A percentile compares a stretch with the other conserved stretches of the same genome.
phyloP scores from a whole-genome alignment of 1,140 invertebrate species.

The Drosophila malerkotliana region DNA sequence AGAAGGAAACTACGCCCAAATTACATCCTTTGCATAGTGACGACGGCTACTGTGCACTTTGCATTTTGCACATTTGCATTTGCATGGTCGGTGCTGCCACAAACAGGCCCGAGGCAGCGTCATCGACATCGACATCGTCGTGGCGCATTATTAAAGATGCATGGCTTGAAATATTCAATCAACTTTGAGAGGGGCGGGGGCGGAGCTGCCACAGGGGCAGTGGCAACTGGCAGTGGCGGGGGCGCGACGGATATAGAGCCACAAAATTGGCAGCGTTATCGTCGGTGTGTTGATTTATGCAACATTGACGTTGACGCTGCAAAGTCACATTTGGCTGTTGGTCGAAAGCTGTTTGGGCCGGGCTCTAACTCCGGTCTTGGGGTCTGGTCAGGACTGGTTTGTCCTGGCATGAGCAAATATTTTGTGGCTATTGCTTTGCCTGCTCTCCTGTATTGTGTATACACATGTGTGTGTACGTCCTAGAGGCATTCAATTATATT shows the following conservation, averaged over 20 bases:
- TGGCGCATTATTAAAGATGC: slow-evolving; percentile 79
- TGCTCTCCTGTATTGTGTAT: slow-evolving; percentile 34
- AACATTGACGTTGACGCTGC: slow-evolving; percentile 74
- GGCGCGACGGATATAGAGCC: slow-evolving; percentile 45
- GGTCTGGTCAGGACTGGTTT: slow-evolving; percentile 35
- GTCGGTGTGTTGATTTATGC: slow-evolving; percentile 78
- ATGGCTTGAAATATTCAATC: slow-evolving; percentile 81
- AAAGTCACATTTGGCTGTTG: slow-evolving; percentile 68
- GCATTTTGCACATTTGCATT: slow-evolving; percentile 64
- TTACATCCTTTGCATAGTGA: slow-evolving; percentile 33
- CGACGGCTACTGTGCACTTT: slow-evolving; percentile 51
- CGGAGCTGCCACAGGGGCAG: slow-evolving; percentile 13
- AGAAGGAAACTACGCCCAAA: slow-evolving; percentile 53
- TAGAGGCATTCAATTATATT: slow-evolving; percentile 81
- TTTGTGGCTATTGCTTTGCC: slow-evolving; percentile 64
- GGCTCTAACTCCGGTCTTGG: slow-evolving; percentile 9
- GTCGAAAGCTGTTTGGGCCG: slow-evolving; percentile 48
- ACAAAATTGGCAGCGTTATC: slow-evolving; percentile 65
- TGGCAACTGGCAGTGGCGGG: not conserved
- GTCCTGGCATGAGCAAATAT: slow-evolving; percentile 68
- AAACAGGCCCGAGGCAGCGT: slow-evolving; percentile 61
- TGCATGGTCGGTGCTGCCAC: slow-evolving; percentile 59
- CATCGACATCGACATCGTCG: slow-evolving; percentile 44
- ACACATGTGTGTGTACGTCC: slow-evolving; percentile 49
- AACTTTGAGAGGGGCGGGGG: slow-evolving; percentile 35